Conservation (phyloP, 2,113 vertebrate genomes). For the Romanogobio albipinnatus region DNA sequence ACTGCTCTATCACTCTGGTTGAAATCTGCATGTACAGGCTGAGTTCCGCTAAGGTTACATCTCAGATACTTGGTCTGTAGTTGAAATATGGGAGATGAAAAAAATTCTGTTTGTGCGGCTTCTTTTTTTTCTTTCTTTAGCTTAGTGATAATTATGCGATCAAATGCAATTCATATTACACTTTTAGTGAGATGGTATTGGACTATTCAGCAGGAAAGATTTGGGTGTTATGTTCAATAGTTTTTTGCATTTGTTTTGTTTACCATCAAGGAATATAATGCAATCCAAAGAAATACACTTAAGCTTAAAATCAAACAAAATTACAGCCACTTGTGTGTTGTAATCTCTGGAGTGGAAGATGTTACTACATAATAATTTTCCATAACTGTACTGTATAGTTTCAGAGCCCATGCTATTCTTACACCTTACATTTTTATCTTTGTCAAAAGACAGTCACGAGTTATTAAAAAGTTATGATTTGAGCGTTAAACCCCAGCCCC, state of each 20-base stretch:
- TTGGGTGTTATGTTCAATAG: not conserved
- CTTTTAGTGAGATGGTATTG: too few species aligned
- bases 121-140: not conserved
- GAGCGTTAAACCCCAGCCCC: not conserved
- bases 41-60: constrained; percentile 11
- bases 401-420: not conserved
- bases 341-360: not conserved
- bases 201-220: not conserved
- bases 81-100: constrained; percentile 10
- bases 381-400: not conserved
- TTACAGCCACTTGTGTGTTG: not conserved
- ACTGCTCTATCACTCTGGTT: constrained; percentile 46
- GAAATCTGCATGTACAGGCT: constrained; percentile 10
- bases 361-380: too few species aligned
- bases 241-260: not conserved
- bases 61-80: not conserved
- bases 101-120: not conserved
- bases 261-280: not conserved
- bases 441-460: too few species aligned
- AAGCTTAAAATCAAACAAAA: not conserved
- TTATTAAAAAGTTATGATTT: too few species aligned
- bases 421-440: too few species aligned
- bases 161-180: not conserved
- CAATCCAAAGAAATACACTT: not conserved
- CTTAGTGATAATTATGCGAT: not conserved